These are phyloP conservation scores for Orientallactaga sibirica DNA, from an alignment of 2,797 vertebrate genomes.

Conservation along the genomic window DNA sequence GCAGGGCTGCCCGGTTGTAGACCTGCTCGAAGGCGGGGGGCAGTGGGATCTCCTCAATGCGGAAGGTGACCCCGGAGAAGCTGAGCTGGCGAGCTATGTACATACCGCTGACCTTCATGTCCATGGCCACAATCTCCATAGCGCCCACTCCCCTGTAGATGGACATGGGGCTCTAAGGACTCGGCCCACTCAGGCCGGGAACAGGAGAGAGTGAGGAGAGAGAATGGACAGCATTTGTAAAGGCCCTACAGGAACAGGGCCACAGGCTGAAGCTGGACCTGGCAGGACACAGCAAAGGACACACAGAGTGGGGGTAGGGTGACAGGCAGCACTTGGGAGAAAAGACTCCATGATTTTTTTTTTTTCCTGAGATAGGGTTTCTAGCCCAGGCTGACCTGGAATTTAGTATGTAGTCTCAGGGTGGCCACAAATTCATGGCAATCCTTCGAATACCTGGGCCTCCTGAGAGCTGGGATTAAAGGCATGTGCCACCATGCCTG, in stretches of 20 bases:
- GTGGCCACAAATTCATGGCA: too few relatives aligned
- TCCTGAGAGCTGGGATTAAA: too few relatives aligned
- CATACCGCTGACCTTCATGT: slow-evolving; percentile 99
- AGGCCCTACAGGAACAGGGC: neutral
- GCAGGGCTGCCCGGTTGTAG: slow-evolving; percentile 96
- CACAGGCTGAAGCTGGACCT: too few relatives aligned
- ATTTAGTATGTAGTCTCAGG: too few relatives aligned
- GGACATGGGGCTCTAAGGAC: neutral
- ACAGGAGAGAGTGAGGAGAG: too few relatives aligned
- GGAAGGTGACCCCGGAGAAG: slow-evolving; percentile 98
- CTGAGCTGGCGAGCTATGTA: slow-evolving; percentile 99
- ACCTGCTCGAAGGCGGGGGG: slow-evolving; percentile 94
- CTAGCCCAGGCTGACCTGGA: too few relatives aligned
- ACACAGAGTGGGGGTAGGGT: neutral
- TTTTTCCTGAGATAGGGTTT: too few relatives aligned
- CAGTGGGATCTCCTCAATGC: slow-evolving; percentile 97
- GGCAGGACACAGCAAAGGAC: neutral
- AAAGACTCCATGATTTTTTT: neutral
- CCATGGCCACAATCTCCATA: slow-evolving; percentile 99
- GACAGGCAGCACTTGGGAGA: too few relatives aligned
- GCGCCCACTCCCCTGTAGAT: slow-evolving; percentile 95
- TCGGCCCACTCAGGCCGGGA: neutral
- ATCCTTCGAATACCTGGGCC: too few relatives aligned
- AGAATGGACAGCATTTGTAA: neutral
- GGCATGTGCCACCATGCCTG: too few relatives aligned